A percentile compares a stretch with the other conserved stretches of the same genome.
Evolutionary conservation across 2,888 invertebrate species (phyloP).

Genomic region (Gortyna flavago): DNA sequence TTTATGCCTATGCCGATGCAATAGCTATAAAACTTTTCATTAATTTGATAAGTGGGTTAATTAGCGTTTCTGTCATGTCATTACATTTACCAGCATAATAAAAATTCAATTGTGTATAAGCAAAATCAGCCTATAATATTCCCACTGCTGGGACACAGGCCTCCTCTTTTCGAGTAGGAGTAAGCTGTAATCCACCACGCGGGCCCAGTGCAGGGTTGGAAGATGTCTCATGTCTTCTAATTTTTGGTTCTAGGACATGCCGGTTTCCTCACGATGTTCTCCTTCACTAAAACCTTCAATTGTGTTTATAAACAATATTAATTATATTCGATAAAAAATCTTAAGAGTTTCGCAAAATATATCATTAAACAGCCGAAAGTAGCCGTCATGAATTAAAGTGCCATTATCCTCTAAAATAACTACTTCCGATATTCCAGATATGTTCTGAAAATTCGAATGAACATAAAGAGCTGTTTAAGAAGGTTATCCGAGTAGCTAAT

Average conservation of each 20-base stretch:
- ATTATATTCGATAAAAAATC: slow-evolving; percentile 5
- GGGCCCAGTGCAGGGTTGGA: not conserved
- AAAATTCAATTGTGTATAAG: not conserved
- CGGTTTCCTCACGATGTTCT: not conserved
- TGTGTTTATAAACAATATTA: not conserved
- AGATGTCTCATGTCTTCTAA: not conserved
- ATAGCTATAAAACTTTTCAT: slow-evolving; percentile 31
- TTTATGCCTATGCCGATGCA: slow-evolving; percentile 5
- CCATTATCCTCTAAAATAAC: slow-evolving; percentile 59
- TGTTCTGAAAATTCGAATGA: slow-evolving; percentile 39
- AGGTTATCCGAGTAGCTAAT: slow-evolving; percentile 39
- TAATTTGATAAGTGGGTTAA: slow-evolving; percentile 5
- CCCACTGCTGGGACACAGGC: not conserved
- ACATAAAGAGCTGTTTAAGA: slow-evolving; percentile 52
- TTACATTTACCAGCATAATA: not conserved
- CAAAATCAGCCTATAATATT: not conserved
- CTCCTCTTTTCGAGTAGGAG: not conserved
- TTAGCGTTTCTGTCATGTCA: slow-evolving; percentile 1
- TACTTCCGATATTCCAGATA: slow-evolving; percentile 54
- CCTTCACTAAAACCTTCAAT: not conserved
- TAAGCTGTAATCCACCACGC: not conserved
- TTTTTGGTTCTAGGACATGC: not conserved
- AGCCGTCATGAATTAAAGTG: slow-evolving; percentile 36
- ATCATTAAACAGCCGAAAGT: slow-evolving; percentile 16
- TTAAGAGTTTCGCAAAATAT: not conserved